These are phyloP conservation scores for Pollicipes pollicipes DNA, from an alignment of 1,140 invertebrate species.

Conservation along the genomic window DNA sequence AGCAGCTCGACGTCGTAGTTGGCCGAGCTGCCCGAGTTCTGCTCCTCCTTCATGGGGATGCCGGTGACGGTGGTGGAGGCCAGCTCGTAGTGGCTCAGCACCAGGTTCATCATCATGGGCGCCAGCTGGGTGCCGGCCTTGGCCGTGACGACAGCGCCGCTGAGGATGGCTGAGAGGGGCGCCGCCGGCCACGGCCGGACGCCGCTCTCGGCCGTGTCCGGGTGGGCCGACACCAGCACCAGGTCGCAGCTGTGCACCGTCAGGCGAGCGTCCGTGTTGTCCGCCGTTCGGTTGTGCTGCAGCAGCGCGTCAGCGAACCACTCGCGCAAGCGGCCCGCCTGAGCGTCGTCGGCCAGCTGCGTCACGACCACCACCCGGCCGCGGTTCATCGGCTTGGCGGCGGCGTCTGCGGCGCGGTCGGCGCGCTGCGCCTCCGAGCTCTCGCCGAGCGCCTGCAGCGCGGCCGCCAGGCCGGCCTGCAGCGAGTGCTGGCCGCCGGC, in stretches of 20 bases:
- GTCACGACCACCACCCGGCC: constrained; percentile 78
- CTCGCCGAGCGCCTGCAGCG: constrained; percentile 66
- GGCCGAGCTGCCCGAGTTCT: constrained; percentile 89
- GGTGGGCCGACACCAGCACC: neutral
- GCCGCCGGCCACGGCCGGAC: constrained; percentile 11
- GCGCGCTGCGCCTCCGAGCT: constrained; percentile 51
- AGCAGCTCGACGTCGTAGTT: constrained; percentile 96
- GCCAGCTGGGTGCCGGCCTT: constrained; percentile 4
- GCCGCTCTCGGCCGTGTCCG: constrained; percentile 8
- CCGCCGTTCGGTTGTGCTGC: constrained; percentile 57
- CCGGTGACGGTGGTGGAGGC: constrained; percentile 88
- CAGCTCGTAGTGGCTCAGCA: constrained; percentile 86
- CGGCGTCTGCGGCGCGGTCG: constrained; percentile 37
- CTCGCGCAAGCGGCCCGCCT: constrained; percentile 62
- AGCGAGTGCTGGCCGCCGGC: constrained; percentile 23
- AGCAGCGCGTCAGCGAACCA: constrained; percentile 55
- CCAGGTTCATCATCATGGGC: constrained; percentile 63
- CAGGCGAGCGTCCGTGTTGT: constrained; percentile 30
- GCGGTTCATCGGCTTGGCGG: constrained; percentile 39
- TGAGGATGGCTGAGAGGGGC: constrained; percentile 11
- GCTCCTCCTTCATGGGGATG: constrained; percentile 98
- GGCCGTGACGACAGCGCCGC: neutral
- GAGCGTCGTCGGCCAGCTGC: constrained; percentile 59
- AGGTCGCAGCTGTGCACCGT: constrained; percentile 10
- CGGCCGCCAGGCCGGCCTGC: constrained; percentile 65